Percentiles rank a stretch among this genome's conserved stretches.
These are phyloP conservation scores for Melitaea cinxia DNA, from an alignment of 1,140 invertebrate genomes.

Conservation along the genomic window DNA sequence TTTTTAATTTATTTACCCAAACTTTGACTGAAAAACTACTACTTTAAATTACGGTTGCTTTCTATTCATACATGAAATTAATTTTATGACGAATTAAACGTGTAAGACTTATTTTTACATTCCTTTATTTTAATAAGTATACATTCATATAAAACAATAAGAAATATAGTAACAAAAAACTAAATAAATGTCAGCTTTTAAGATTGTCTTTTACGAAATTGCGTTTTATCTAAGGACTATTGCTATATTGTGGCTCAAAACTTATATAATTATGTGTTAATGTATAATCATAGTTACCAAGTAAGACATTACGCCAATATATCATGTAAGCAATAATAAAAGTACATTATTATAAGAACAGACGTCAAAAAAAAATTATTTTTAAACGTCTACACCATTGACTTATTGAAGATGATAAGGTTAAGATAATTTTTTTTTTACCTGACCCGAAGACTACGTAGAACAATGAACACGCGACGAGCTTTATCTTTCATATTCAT, in stretches of 20 bases:
- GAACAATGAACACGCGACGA: background rate
- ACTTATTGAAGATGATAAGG: background rate
- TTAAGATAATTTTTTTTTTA: background rate
- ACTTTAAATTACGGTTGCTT: slow-evolving; percentile 24
- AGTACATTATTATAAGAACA: slow-evolving; percentile 55
- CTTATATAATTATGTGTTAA: slow-evolving; percentile 57
- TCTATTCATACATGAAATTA: slow-evolving; percentile 7
- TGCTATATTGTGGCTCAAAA: slow-evolving; percentile 65
- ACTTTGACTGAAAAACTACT: slow-evolving; percentile 39
- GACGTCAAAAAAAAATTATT: background rate
- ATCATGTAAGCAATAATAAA: slow-evolving; percentile 73
- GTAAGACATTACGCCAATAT: slow-evolving; percentile 59
- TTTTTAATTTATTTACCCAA: slow-evolving; percentile 45
- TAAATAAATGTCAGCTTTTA: slow-evolving; percentile 22
- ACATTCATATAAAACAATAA: slow-evolving; percentile 15
- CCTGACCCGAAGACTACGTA: background rate
- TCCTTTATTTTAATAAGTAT: slow-evolving; percentile 19
- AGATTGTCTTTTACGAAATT: slow-evolving; percentile 19
- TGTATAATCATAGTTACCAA: slow-evolving; percentile 59
- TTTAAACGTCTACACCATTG: background rate
- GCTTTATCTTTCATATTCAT: too few relatives aligned
- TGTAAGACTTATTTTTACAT: slow-evolving; percentile 17
- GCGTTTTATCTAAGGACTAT: slow-evolving; percentile 22
- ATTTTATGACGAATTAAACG: background rate
- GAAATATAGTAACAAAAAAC: slow-evolving; percentile 7